These are phyloP conservation scores for Yponomeuta plumbellus DNA, from an alignment of 2,888 invertebrate species.

Conservation along the genomic window DNA sequence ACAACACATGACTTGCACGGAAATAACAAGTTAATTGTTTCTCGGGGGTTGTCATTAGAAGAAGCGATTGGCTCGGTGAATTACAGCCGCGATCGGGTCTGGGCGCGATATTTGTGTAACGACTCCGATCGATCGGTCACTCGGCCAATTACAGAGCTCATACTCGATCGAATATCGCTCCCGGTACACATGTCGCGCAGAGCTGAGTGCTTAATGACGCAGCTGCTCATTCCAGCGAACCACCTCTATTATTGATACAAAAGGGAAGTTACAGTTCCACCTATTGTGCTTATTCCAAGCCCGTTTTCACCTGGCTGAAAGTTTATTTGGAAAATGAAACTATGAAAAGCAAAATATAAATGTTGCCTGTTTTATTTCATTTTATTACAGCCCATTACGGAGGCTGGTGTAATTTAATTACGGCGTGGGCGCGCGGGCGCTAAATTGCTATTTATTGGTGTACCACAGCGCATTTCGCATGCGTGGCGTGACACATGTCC, in stretches of 20 bases:
- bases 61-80: slow-evolving; percentile 69
- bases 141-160: slow-evolving; percentile 61
- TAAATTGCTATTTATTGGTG: slow-evolving; percentile 26
- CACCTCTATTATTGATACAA: background rate
- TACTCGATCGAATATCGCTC: slow-evolving; percentile 66
- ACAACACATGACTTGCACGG: background rate
- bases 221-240: background rate
- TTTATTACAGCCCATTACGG: slow-evolving; percentile 9
- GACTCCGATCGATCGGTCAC: slow-evolving; percentile 58
- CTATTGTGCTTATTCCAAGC: background rate
- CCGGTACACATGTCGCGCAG: slow-evolving; percentile 35
- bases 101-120: slow-evolving; percentile 68
- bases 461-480: slow-evolving; percentile 23
- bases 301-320: background rate
- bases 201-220: background rate
- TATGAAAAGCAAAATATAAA: background rate
- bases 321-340: background rate
- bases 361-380: background rate
- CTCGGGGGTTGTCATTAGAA: slow-evolving; percentile 56
- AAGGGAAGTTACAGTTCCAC: background rate
- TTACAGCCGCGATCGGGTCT: slow-evolving; percentile 55
- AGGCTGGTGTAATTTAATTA: slow-evolving; percentile 25
- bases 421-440: slow-evolving; percentile 17
- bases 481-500: slow-evolving; percentile 14
- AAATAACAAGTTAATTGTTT: slow-evolving; percentile 50